Base-by-base conservation (phyloP, 2,113 vertebrate genomes). In the Ctenodactylus gundi region DNA sequence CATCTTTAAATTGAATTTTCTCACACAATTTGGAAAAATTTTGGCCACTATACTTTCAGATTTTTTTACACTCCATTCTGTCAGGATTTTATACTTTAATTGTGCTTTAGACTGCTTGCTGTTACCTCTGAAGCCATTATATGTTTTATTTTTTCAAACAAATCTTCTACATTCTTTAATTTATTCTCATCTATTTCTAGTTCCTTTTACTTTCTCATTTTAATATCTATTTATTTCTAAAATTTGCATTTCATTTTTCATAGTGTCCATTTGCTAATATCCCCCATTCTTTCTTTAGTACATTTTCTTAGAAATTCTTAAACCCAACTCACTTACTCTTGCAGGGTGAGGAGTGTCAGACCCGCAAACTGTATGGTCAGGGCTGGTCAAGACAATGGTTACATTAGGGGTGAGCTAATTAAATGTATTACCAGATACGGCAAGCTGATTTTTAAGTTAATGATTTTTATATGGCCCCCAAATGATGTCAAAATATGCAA, bases 221-320 rank as follows among this genome's bases (percentile, higher is more conserved):
- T 86, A n/a, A 65, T 91, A 58, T 46, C 64, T 25, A 53, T 44
- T 75, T 7, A 36, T 90, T 80, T 73, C 41, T 57, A 90, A 78
- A 76, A 34, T 89, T 27, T 76, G 1, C 36, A 67, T 67, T 80
- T 53, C 75, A 29, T 36, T 68, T 27, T 67, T 51, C 34, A 31
- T 60, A 78, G 36, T 88, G 1, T 72, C 55, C 62, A 3, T 72
- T 96, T 85, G 36, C 31, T 87, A 25, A 5, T 83, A 94, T 65
- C 53, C 5, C 12, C 34, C 34, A 67, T 67, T 81, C 65, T 88
- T 94, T 15, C 75, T 67, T 90, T 62, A 60, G 49, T 36, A 29
- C 44, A 36, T 60, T 64, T 96, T 78, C 39, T 55, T 91, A 81
- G 39, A 77, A 39, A 7, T 86, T 92, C 51, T 94, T 94, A 34